A percentile compares a stretch with the other conserved stretches of the same genome.
phyloP scores from a whole-genome alignment of 2,113 vertebrate genomes.

The Protomyctophum bolini region DNA sequence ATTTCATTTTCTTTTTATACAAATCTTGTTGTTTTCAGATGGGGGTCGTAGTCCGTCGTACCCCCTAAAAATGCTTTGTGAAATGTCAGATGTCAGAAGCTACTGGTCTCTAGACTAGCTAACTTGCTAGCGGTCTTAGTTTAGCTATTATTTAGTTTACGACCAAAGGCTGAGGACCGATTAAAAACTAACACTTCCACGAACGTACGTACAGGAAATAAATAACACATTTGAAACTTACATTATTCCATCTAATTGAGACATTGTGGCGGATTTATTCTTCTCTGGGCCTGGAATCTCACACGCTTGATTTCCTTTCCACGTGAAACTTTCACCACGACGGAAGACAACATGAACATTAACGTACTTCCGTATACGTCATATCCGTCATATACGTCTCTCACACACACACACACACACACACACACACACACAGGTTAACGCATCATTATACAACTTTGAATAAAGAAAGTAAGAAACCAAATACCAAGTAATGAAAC shows the following conservation, averaged over 20 bases:
- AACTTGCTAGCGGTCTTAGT: not conserved
- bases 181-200: not conserved
- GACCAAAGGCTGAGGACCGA: too few relatives aligned
- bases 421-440: too few relatives aligned
- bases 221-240: constrained; percentile 53
- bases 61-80: too few relatives aligned
- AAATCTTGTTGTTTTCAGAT: too few relatives aligned
- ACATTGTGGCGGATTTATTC: constrained; percentile 44
- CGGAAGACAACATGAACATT: constrained; percentile 35
- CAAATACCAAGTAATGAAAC: too few relatives aligned
- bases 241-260: constrained; percentile 61
- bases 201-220: not conserved
- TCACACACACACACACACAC: too few relatives aligned
- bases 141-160: not conserved
- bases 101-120: not conserved
- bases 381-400: not conserved
- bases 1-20: too few relatives aligned
- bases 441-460: too few relatives aligned
- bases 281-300: not conserved
- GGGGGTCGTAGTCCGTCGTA: too few relatives aligned
- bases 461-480: too few relatives aligned
- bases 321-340: constrained; percentile 34
- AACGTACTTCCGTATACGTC: not conserved
- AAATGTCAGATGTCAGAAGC: too few relatives aligned
- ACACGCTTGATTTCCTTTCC: constrained; percentile 30